A percentile compares a stretch with the other conserved stretches of the same genome.
phyloP scores from a whole-genome alignment of 2,888 invertebrate species.

The Rhodophaea formosa region DNA sequence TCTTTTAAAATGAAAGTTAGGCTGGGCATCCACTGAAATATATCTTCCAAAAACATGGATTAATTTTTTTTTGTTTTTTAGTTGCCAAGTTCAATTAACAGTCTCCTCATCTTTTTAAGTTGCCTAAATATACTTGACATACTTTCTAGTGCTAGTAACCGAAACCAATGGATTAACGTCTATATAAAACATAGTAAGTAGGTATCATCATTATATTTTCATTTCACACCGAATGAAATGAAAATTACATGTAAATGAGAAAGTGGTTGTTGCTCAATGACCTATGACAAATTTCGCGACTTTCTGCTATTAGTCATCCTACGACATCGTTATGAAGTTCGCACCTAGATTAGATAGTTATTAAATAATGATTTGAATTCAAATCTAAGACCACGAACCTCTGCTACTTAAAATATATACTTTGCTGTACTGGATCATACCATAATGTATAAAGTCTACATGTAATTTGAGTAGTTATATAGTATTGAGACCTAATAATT shows the following conservation, averaged over 20 bases:
- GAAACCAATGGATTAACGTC: background rate
- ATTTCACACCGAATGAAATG: background rate
- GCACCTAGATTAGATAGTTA: background rate
- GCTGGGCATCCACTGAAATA: background rate
- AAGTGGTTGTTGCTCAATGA: background rate
- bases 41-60: background rate
- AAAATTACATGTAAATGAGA: background rate
- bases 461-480: no score
- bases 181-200: background rate
- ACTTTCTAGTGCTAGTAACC: background rate
- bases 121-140: no score
- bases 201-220: background rate
- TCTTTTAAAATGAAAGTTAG: constrained; percentile 6
- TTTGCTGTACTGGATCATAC: no score
- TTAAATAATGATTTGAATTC: background rate
- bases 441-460: no score
- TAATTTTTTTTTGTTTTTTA: background rate
- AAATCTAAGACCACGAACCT: background rate
- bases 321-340: background rate
- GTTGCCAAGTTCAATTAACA: no score
- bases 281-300: background rate
- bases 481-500: no score
- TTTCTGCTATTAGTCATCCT: background rate
- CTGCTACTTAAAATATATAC: background rate
- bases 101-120: no score